A percentile compares a stretch with the other conserved stretches of the same genome.
phyloP scores from a whole-genome alignment of 1,140 invertebrate species.

The Aphelenchoides fujianensis region DNA sequence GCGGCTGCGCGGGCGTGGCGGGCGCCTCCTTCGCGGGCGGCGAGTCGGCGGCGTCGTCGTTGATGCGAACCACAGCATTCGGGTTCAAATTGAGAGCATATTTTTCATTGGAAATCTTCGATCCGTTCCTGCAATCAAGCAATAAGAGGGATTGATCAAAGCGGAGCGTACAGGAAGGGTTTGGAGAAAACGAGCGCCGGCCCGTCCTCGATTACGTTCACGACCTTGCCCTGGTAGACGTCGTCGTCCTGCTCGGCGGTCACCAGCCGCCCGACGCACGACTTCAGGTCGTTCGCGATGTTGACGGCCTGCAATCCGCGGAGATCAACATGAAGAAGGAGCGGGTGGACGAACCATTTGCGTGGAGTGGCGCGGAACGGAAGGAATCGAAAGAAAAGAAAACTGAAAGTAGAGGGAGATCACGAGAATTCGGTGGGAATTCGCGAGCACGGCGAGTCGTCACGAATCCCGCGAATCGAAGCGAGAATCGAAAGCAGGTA shows the following conservation, averaged over 20 bases:
- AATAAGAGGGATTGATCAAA: background rate
- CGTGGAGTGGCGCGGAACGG: no score
- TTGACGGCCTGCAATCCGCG: background rate
- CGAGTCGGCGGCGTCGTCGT: background rate
- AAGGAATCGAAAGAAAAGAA: no score
- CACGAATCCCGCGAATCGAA: no score
- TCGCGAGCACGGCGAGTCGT: no score
- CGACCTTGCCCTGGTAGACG: conserved; percentile 47
- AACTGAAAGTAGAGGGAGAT: no score
- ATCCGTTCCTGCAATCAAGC: background rate
- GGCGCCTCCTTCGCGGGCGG: background rate
- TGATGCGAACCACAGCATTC: background rate
- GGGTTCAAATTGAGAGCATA: background rate
- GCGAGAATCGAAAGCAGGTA: no score
- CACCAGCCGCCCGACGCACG: background rate
- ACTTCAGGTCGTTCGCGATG: background rate
- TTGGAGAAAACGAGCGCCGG: conserved; percentile 31
- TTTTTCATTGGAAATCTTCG: background rate
- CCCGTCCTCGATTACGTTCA: conserved; percentile 23
- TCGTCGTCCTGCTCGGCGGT: conserved; percentile 34
- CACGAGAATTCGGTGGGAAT: no score
- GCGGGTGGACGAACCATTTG: no score
- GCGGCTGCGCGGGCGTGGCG: background rate
- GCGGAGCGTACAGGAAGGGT: conserved; percentile 44
- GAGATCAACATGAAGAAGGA: no score